These are phyloP conservation scores for Pelodytes ibericus DNA, from an alignment of 2,797 vertebrate species.

Conservation along the genomic window DNA sequence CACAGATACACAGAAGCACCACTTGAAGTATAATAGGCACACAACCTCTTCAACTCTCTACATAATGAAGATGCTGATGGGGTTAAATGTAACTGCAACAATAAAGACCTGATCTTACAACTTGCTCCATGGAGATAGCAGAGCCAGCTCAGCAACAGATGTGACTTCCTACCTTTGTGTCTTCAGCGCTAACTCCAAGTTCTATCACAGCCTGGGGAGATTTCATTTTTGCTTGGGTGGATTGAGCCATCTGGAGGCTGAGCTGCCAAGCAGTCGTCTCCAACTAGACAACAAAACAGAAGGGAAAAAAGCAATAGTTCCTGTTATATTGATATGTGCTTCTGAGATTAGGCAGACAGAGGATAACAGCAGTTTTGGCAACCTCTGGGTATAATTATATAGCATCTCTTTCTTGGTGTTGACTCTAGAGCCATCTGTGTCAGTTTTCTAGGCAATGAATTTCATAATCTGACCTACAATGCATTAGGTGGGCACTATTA, in stretches of 20 bases:
- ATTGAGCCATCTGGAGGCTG: slow-evolving; percentile 93
- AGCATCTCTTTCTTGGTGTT: slow-evolving; percentile 25
- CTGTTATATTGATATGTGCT: slow-evolving; percentile 21
- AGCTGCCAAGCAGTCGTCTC: slow-evolving; percentile 92
- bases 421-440: slow-evolving; percentile 41
- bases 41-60: background rate
- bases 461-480: slow-evolving; percentile 25
- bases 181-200: slow-evolving; percentile 82
- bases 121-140: slow-evolving; percentile 16
- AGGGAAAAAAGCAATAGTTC: slow-evolving; percentile 42
- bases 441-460: slow-evolving; percentile 24
- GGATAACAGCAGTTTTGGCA: slow-evolving; percentile 40
- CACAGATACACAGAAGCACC: too few relatives aligned
- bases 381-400: slow-evolving; percentile 31
- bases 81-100: slow-evolving; percentile 1
- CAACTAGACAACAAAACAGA: slow-evolving; percentile 78
- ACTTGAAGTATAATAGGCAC: too few relatives aligned
- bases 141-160: slow-evolving; percentile 4
- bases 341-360: slow-evolving; percentile 21
- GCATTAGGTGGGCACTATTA: slow-evolving; percentile 12
- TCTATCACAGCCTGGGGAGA: slow-evolving; percentile 87
- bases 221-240: slow-evolving; percentile 85
- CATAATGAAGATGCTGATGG: background rate
- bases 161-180: slow-evolving; percentile 79
- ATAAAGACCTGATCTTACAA: slow-evolving; percentile 24